phyloP scores from a whole-genome alignment of 2,888 invertebrate species.

The Loripinus fragilis region DNA sequence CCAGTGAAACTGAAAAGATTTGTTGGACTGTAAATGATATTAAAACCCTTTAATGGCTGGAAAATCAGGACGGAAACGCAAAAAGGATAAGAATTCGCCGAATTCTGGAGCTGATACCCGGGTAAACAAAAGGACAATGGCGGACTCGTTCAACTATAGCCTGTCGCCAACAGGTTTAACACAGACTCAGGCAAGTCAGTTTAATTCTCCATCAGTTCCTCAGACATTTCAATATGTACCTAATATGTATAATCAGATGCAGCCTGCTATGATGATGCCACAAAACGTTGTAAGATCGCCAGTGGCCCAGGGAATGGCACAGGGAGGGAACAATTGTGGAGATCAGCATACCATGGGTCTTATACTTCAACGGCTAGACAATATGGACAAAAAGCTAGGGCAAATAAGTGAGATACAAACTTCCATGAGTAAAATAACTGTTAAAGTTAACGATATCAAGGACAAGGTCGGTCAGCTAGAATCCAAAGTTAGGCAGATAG shows the following conservation, averaged over 20 bases:
- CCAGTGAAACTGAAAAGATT: background rate
- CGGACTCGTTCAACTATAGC: background rate
- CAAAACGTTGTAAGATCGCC: background rate
- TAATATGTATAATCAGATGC: background rate
- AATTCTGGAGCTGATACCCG: background rate
- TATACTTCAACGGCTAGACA: constrained; percentile 6
- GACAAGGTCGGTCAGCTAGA: background rate
- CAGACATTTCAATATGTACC: background rate
- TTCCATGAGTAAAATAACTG: background rate
- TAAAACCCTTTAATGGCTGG: background rate
- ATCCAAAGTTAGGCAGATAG: constrained; percentile 1
- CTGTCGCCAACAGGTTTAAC: background rate
- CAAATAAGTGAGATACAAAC: constrained; percentile 14
- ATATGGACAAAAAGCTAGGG: constrained; percentile 14
- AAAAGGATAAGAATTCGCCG: background rate
- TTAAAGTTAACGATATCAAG: background rate
- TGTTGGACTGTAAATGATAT: background rate
- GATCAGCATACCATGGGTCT: background rate
- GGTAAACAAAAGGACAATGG: constrained; percentile 12
- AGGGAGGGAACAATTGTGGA: background rate
- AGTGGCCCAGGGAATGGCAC: background rate
- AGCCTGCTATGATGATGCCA: background rate
- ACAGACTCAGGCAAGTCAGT: background rate
- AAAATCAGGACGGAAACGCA: background rate
- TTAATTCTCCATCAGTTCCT: background rate